Evolutionary conservation across 2,797 vertebrate species (phyloP), one percentile per base, ranked within the genome.

Genomic region (Myripristis murdjan): DNA sequence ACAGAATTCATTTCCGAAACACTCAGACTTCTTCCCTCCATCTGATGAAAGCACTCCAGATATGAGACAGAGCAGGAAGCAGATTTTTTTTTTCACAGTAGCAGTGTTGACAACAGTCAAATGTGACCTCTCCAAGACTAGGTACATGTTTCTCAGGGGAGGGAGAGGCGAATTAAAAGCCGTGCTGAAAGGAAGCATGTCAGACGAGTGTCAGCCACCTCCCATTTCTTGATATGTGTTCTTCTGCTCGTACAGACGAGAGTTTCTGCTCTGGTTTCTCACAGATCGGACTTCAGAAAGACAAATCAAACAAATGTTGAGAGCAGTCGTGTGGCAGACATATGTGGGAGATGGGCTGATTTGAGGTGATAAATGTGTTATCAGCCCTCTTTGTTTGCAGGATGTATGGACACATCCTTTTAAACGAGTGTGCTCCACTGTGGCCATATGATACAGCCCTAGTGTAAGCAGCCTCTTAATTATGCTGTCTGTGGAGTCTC

Each of bases 61-160:
- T 90, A 89, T 73, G 89, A 94, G 89, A 87, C 91, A 90, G 92
- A 93, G 79, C 91, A 93, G 93, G 92, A 93, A 93, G 85, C 83
- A 67, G 80, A 41, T 73, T 86, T 89, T 87, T 73, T 73, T 78
- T 77, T 77, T 86, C 77, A 74, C 75, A n/a, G 87, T 91, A 91
- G 87, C 88, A 67, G 85, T 84, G 87, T 90, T 93, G 92, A 94
- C 92, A 93, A 92, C 89, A 93, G 92, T 93, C 85, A 83, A 89
- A 93, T 76, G 87, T 91, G 91, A 94, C 90, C 94, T 86, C 90
- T 91, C 83, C 64, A 73, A 91, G 91, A 90, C 84, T 78, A 88
- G 90, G 89, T 91, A 83, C 87, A 86, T 81, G 86, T 84, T 91
- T 83, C 90, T 91, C 83, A 69, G 78, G 87, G 86, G 88, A 88